Evolutionary conservation across 2,888 invertebrate species (phyloP).

Genomic region (Bellardia pandia): DNA sequence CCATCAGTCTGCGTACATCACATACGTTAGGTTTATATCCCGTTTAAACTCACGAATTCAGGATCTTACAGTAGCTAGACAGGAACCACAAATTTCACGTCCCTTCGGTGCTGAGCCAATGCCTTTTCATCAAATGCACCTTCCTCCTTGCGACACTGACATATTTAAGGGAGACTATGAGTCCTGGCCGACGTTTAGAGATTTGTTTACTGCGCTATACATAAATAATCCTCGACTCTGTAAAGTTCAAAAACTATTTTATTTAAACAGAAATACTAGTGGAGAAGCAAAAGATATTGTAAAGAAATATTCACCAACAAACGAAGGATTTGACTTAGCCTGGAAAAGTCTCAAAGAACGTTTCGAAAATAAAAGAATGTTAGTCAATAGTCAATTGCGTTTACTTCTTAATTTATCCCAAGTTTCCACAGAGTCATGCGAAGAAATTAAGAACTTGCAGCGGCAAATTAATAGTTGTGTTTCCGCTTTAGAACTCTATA

Average conservation of each 20-base stretch:
- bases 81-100: too few species aligned
- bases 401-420: neutral
- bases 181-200: too few species aligned
- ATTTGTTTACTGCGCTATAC: too few species aligned
- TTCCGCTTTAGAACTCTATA: slow-evolving; percentile 7
- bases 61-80: too few species aligned
- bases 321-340: slow-evolving; percentile 23
- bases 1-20: too few species aligned
- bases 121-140: too few species aligned
- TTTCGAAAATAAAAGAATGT: slow-evolving; percentile 7
- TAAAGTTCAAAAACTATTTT: slow-evolving; percentile 6
- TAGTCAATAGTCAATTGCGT: neutral
- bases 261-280: slow-evolving; percentile 13
- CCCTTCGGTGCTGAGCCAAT: too few species aligned
- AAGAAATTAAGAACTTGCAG: neutral
- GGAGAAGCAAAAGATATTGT: slow-evolving; percentile 35
- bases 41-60: too few species aligned
- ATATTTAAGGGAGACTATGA: too few species aligned
- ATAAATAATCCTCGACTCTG: too few species aligned
- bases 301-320: slow-evolving; percentile 11
- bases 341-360: slow-evolving; percentile 4
- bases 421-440: neutral
- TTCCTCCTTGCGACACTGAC: too few species aligned
- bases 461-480: neutral
- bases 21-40: too few species aligned